phyloP scores from a whole-genome alignment of 2,888 invertebrate genomes.

The Pycnomerus fuliginosus region DNA sequence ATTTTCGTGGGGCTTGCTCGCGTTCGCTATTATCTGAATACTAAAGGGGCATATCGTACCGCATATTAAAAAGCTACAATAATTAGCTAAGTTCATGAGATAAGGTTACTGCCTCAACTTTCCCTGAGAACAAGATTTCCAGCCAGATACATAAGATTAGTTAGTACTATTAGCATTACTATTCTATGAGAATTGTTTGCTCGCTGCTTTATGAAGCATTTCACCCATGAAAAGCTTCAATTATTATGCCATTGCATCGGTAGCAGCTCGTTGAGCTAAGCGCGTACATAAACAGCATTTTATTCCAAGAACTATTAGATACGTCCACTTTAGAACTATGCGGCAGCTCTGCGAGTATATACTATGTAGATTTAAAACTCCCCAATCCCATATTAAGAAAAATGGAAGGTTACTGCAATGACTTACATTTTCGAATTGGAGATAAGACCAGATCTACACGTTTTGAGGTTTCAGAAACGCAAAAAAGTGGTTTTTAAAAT shows the following conservation, averaged over 20 bases:
- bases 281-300: no score
- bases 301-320: no score
- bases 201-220: conserved; percentile 24
- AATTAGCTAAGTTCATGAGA: conserved; percentile 40
- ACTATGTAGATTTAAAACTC: no score
- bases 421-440: no score
- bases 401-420: no score
- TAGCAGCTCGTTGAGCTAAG: no score
- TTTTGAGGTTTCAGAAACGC: no score
- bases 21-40: conserved; percentile 29
- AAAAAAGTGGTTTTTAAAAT: no score
- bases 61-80: conserved; percentile 37
- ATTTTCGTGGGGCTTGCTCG: not conserved
- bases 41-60: conserved; percentile 28
- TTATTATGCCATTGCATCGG: conserved; percentile 27
- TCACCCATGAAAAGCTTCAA: conserved; percentile 34
- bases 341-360: no score
- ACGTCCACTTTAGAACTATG: no score
- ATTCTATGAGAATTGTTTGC: conserved; percentile 38
- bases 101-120: conserved; percentile 39
- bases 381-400: no score
- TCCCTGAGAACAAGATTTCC: conserved; percentile 40
- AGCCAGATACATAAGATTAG: conserved; percentile 40
- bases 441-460: no score
- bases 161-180: conserved; percentile 39